phyloP scores from a whole-genome alignment of 2,113 vertebrate species.

The Bucco capensis region DNA sequence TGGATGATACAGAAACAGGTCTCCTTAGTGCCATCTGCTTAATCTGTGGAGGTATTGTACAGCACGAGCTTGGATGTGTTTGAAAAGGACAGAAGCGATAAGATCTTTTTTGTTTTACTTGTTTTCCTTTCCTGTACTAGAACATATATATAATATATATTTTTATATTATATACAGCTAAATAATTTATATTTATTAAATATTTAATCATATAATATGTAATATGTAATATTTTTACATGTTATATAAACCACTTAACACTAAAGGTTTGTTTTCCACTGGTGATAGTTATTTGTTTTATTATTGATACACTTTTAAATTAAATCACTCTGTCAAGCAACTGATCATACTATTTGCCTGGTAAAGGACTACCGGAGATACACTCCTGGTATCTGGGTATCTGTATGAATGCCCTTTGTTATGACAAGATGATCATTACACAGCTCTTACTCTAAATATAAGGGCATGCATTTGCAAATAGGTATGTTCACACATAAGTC shows the following conservation, averaged over 20 bases:
- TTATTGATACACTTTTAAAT: not conserved
- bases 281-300: not conserved
- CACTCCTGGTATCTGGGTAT: not conserved
- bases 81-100: not conserved
- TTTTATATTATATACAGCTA: too few relatives aligned
- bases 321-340: not conserved
- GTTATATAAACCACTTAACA: not conserved
- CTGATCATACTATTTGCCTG: not conserved
- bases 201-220: too few relatives aligned
- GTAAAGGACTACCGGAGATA: not conserved
- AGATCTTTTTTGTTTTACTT: not conserved
- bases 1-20: constrained; percentile 95
- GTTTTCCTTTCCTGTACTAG: not conserved
- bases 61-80: not conserved
- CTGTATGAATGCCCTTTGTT: not conserved
- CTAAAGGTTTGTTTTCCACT: not conserved
- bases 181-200: too few relatives aligned
- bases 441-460: not conserved
- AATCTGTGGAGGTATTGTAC: constrained; percentile 87
- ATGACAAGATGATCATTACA: not conserved
- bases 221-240: too few relatives aligned
- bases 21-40: constrained; percentile 97
- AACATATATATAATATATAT: too few relatives aligned
- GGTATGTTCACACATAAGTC: not conserved
- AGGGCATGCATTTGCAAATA: too few relatives aligned